Evolutionary conservation across 1,140 invertebrate species (phyloP).

Genomic region (Metaphire vulgaris): DNA sequence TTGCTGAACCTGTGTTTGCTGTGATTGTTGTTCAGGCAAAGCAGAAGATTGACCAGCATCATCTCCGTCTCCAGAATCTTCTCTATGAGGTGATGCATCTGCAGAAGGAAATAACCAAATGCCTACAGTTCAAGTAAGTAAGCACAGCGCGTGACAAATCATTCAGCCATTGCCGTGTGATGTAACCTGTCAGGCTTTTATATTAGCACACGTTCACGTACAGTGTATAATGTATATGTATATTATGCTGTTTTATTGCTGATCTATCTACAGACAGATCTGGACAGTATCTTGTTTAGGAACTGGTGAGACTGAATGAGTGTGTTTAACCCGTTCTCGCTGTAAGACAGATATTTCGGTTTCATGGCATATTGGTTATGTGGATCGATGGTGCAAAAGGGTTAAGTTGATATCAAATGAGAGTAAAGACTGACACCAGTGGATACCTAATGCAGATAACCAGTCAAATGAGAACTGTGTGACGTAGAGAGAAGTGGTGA

Average conservation of each 20-base stretch:
- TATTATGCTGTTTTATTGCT: neutral
- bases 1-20: too few relatives aligned
- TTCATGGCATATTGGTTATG: too few relatives aligned
- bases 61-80: slow-evolving; percentile 87
- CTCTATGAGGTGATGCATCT: slow-evolving; percentile 89
- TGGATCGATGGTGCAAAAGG: too few relatives aligned
- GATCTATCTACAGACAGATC: neutral
- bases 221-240: neutral
- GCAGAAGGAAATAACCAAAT: slow-evolving; percentile 86
- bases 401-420: too few relatives aligned
- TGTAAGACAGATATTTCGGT: too few relatives aligned
- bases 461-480: neutral
- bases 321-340: neutral
- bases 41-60: slow-evolving; percentile 77
- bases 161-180: neutral
- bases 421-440: too few relatives aligned
- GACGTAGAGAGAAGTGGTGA: neutral
- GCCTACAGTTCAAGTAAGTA: slow-evolving; percentile 77
- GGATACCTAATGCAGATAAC: neutral
- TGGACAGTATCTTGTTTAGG: neutral
- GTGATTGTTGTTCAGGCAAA: slow-evolving; percentile 63
- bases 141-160: neutral
- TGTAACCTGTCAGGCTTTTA: neutral
- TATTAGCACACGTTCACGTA: neutral
- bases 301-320: neutral